These are phyloP conservation scores for Polydesmus complanatus DNA, from an alignment of 2,888 invertebrate genomes.

Conservation along the genomic window DNA sequence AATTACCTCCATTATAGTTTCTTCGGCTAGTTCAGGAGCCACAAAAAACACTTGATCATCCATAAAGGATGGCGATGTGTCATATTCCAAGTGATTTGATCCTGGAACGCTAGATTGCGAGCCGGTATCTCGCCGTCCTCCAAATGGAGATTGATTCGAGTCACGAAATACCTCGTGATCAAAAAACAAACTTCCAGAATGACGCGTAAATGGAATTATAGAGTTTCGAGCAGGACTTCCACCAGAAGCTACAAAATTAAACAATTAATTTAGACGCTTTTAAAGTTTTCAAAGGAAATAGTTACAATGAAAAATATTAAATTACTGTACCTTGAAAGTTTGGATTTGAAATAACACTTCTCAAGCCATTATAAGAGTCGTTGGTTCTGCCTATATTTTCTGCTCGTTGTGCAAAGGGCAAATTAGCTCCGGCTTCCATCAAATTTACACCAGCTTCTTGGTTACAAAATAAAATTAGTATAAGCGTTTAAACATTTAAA, in stretches of 20 bases:
- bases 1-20: constrained; percentile 72
- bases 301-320: not conserved
- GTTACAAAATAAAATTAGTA: not conserved
- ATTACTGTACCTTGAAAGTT: not conserved
- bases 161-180: not conserved
- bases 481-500: not conserved
- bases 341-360: constrained; percentile 2
- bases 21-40: constrained; percentile 86
- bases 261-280: no score
- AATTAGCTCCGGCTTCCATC: constrained; percentile 2
- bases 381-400: constrained; percentile 14
- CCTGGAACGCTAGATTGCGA: not conserved
- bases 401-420: constrained; percentile 11
- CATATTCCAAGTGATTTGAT: constrained; percentile 13
- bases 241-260: not conserved
- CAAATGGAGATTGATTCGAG: not conserved
- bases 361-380: constrained; percentile 11
- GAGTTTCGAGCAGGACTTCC: not conserved
- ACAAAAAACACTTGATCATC: constrained; percentile 53
- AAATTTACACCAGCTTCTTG: not conserved
- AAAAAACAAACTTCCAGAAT: not conserved
- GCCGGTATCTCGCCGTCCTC: not conserved
- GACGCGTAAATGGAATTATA: not conserved
- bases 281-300: not conserved
- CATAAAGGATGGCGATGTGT: constrained; percentile 24